Percentiles rank a stretch among this genome's conserved stretches.
Conservation (phyloP, 2,888 invertebrate species). For the Clistopyga incitator region DNA sequence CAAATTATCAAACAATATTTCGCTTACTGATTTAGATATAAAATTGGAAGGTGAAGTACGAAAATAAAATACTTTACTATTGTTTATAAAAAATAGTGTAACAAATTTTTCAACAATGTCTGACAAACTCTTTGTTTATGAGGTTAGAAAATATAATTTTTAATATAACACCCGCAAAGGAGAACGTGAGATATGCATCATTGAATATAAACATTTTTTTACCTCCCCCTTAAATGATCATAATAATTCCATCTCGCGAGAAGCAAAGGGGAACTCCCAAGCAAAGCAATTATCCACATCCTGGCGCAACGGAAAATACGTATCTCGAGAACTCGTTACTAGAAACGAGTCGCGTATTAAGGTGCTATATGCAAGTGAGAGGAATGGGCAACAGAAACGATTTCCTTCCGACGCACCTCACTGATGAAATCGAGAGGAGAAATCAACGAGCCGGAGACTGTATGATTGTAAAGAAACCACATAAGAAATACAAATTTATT, state of each 20-base stretch:
- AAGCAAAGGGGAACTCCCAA: conserved; percentile 26
- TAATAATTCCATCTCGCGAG: conserved; percentile 18
- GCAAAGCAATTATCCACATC: conserved; percentile 57
- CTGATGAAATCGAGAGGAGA: conserved; percentile 49
- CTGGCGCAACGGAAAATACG: conserved; percentile 46
- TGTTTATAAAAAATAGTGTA: background rate
- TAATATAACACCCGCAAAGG: too few relatives aligned
- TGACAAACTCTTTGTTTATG: too few relatives aligned
- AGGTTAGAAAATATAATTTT: too few relatives aligned
- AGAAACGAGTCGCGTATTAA: background rate
- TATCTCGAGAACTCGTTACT: conserved; percentile 36
- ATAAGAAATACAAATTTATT: background rate
- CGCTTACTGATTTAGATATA: too few relatives aligned
- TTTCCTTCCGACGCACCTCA: conserved; percentile 32
- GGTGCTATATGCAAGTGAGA: conserved; percentile 22
- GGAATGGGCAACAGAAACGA: conserved; percentile 14
- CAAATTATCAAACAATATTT: too few relatives aligned
- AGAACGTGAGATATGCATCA: too few relatives aligned
- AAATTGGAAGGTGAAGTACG: too few relatives aligned
- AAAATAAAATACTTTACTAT: background rate
- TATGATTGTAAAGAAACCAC: conserved; percentile 4
- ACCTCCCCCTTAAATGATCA: background rate
- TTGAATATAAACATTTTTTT: too few relatives aligned
- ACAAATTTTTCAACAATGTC: too few relatives aligned
- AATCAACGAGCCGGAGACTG: conserved; percentile 24